These are phyloP conservation scores for Unio delphinus DNA, from an alignment of 2,888 invertebrate genomes.

Conservation along the genomic window DNA sequence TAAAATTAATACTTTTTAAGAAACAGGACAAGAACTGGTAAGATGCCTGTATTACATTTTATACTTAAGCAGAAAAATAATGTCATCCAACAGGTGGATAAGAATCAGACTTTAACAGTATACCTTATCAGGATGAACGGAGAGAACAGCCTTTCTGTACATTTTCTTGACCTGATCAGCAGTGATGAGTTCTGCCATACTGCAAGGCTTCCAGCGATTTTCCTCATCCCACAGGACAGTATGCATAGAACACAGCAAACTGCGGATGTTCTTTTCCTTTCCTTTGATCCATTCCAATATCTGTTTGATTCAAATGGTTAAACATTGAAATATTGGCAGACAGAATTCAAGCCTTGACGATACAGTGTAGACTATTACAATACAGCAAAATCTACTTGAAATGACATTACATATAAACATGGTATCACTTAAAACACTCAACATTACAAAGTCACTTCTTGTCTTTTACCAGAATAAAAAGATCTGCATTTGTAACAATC, in stretches of 20 bases:
- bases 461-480: no score
- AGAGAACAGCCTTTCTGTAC: slow-evolving; percentile 94
- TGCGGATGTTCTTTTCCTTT: slow-evolving; percentile 96
- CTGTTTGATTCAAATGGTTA: slow-evolving; percentile 72
- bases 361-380: background rate
- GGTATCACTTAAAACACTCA: no score
- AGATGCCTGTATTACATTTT: no score
- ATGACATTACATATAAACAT: no score
- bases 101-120: slow-evolving; percentile 6
- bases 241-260: slow-evolving; percentile 93
- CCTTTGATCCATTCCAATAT: slow-evolving; percentile 86
- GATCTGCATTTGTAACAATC: no score
- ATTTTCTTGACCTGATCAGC: slow-evolving; percentile 95
- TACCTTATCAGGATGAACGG: slow-evolving; percentile 99
- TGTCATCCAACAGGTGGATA: no score
- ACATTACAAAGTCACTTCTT: no score
- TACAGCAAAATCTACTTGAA: no score
- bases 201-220: slow-evolving; percentile 90
- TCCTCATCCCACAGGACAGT: slow-evolving; percentile 92
- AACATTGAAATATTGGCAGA: background rate
- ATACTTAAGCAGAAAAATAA: no score
- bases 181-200: slow-evolving; percentile 94
- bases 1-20: no score
- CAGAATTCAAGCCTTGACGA: background rate
- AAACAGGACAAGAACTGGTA: no score